These are phyloP conservation scores for Leptinotarsa defecta DNA, from an alignment of 1,140 invertebrate species.

Conservation along the genomic window DNA sequence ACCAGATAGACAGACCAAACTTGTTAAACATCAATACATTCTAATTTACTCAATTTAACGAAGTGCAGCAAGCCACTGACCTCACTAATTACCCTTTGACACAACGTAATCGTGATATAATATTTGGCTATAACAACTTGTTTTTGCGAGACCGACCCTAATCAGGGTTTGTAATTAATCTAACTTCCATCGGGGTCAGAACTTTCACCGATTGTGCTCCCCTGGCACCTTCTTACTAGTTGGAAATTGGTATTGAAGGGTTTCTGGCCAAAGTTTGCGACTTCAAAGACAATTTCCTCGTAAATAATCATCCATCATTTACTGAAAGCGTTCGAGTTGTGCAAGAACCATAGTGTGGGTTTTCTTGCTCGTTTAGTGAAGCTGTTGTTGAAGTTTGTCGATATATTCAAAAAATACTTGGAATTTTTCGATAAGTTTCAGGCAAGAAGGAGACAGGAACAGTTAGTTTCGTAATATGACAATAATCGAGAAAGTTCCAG, in stretches of 20 bases:
- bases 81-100: constrained; percentile 23
- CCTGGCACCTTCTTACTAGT: neutral
- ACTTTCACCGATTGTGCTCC: constrained; percentile 17
- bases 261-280: neutral
- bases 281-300: neutral
- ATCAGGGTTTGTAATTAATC: constrained; percentile 24
- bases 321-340: neutral
- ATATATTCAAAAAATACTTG: too few relatives aligned
- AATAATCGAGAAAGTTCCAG: too few relatives aligned
- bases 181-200: constrained; percentile 20
- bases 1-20: too few relatives aligned
- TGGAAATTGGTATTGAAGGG: neutral
- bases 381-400: too few relatives aligned
- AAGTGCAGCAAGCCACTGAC: neutral
- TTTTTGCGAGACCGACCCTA: constrained; percentile 19
- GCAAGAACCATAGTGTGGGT: neutral
- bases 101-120: constrained; percentile 4
- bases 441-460: too few relatives aligned
- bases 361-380: neutral
- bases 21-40: neutral
- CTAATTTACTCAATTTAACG: neutral
- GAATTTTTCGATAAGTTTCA: too few relatives aligned
- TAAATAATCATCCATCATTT: constrained; percentile 3
- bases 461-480: too few relatives aligned
- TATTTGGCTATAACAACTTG: constrained; percentile 14